A percentile compares a stretch with the other conserved stretches of the same genome.
Evolutionary conservation across 2,113 vertebrate genomes (phyloP).

Genomic region (Pygoscelis adeliae): DNA sequence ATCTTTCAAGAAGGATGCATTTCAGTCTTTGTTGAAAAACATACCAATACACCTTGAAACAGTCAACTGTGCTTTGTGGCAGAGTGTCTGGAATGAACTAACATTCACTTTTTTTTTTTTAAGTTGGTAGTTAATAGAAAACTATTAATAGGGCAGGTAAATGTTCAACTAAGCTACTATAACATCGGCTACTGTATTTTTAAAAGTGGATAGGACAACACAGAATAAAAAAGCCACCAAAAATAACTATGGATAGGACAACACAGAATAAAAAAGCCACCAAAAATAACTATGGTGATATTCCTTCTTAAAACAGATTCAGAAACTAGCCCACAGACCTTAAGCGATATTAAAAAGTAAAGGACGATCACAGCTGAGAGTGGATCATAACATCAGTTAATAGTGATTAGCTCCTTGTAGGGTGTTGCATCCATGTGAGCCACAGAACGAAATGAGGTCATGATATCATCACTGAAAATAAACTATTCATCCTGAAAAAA

Average conservation of each 20-base stretch:
- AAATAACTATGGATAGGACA: neutral
- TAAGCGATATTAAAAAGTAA: neutral
- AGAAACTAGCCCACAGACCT: neutral
- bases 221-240: neutral
- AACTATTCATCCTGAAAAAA: neutral
- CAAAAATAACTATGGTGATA: neutral
- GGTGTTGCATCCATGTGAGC: neutral
- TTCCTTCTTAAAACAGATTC: neutral
- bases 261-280: neutral
- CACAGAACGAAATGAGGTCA: neutral
- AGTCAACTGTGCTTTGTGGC: neutral
- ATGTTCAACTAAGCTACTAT: neutral
- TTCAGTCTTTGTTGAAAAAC: neutral
- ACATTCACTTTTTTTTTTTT: neutral
- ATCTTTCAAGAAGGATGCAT: neutral
- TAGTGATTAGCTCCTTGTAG: neutral
- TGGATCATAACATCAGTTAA: neutral
- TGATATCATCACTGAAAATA: neutral
- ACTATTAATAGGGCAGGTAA: neutral
- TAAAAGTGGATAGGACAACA: neutral
- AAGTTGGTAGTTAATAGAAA: neutral
- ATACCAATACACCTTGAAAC: neutral
- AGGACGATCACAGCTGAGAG: neutral
- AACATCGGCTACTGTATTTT: neutral
- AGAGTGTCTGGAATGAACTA: neutral